phyloP scores from a whole-genome alignment of 2,113 vertebrate species.

The Tachysurus fulvidraco region DNA sequence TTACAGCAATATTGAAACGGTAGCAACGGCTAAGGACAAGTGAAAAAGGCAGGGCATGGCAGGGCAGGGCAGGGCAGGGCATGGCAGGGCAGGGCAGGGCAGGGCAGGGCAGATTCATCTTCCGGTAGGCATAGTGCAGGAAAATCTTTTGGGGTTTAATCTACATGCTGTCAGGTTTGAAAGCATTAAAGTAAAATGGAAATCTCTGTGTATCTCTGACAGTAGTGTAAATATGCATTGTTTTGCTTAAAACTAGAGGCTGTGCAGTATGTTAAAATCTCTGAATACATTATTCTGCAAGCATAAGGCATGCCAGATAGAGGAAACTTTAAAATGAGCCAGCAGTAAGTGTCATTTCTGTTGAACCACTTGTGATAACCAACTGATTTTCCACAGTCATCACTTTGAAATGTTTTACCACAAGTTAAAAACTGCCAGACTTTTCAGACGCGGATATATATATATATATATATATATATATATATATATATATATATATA shows the following conservation, averaged over 20 bases:
- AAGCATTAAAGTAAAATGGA: background rate
- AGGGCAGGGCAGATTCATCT: background rate
- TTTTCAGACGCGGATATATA: background rate
- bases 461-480: background rate
- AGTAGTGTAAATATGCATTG: background rate
- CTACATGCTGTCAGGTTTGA: background rate
- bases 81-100: background rate
- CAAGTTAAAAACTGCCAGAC: background rate
- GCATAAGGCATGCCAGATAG: background rate
- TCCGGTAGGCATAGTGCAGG: background rate
- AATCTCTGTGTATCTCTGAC: background rate
- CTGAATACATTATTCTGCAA: background rate
- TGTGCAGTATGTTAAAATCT: background rate
- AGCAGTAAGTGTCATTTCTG: background rate
- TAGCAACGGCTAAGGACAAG: background rate
- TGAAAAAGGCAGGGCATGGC: background rate
- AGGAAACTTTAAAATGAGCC: background rate
- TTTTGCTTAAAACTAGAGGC: background rate
- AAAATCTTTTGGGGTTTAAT: background rate
- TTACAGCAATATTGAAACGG: constrained; percentile 64
- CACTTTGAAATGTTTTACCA: background rate
- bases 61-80: background rate
- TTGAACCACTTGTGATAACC: background rate
- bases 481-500: background rate
- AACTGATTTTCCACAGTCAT: background rate